A percentile compares a stretch with the other conserved stretches of the same genome.
These are phyloP conservation scores for Conopomorpha cramerella DNA, from an alignment of 1,140 invertebrate species.

Conservation along the genomic window DNA sequence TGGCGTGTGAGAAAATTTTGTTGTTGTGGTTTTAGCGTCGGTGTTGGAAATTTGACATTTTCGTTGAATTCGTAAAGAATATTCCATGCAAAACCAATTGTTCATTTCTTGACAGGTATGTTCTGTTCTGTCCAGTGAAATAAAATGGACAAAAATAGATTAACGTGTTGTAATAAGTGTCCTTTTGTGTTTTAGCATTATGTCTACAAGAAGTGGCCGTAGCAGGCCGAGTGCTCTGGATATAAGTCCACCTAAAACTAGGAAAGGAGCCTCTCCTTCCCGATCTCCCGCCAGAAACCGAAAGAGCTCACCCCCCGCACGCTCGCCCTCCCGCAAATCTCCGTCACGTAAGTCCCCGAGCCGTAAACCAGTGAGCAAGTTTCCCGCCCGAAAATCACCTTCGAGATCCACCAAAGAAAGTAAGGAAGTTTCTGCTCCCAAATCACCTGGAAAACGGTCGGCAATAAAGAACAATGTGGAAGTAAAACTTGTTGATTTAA, in stretches of 20 bases:
- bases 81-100: slow-evolving; percentile 3
- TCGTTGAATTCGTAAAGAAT: too few species aligned
- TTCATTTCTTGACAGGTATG: slow-evolving; percentile 11
- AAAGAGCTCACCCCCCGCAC: slow-evolving; percentile 26
- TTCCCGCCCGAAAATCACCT: slow-evolving; percentile 31
- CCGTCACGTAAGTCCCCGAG: slow-evolving; percentile 28
- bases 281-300: slow-evolving; percentile 43
- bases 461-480: slow-evolving; percentile 20
- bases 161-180: slow-evolving; percentile 14
- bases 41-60: too few species aligned
- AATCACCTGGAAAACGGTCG: slow-evolving; percentile 33
- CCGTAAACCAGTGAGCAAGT: slow-evolving; percentile 22
- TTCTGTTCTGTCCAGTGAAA: slow-evolving; percentile 20
- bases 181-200: slow-evolving; percentile 18
- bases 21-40: slow-evolving; percentile 5
- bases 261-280: slow-evolving; percentile 39
- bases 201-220: slow-evolving; percentile 46
- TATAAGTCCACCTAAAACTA: slow-evolving; percentile 25
- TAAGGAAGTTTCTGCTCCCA: slow-evolving; percentile 12
- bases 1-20: slow-evolving; percentile 6
- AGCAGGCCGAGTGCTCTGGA: slow-evolving; percentile 27
- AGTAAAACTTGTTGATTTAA: slow-evolving; percentile 21
- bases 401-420: slow-evolving; percentile 32
- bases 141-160: slow-evolving; percentile 10
- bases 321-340: slow-evolving; percentile 10